These are phyloP conservation scores for Vidua macroura DNA, from an alignment of 2,113 vertebrate genomes.

Conservation along the genomic window DNA sequence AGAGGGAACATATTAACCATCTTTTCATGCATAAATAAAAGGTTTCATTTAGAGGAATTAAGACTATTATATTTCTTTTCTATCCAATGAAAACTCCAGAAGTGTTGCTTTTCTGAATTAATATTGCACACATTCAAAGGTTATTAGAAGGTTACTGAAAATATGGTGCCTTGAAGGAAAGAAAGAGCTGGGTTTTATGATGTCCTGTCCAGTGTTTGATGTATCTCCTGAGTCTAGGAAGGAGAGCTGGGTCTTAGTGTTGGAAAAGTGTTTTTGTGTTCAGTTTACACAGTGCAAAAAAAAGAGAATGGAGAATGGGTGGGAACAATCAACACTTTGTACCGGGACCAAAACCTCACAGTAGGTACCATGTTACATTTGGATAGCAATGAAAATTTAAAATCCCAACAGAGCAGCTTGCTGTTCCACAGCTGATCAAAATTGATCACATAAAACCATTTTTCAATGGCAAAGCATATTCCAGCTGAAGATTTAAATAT, in stretches of 20 bases:
- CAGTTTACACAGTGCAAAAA: neutral
- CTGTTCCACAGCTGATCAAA: neutral
- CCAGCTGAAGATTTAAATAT: neutral
- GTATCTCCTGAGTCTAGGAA: neutral
- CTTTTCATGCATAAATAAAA: constrained; percentile 20
- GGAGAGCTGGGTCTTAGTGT: neutral
- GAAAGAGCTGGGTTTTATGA: neutral
- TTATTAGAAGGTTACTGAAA: neutral
- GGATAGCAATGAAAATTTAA: neutral
- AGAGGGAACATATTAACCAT: neutral
- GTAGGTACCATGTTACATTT: neutral
- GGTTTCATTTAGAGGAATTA: neutral
- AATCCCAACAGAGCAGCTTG: neutral
- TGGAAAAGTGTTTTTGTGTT: neutral
- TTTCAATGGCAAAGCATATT: neutral
- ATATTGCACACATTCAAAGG: accelerated
- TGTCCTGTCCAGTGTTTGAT: neutral
- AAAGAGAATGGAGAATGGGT: neutral
- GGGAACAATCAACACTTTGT: neutral
- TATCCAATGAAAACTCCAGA: neutral
- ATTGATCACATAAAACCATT: neutral
- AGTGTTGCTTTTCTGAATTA: neutral
- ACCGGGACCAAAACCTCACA: neutral
- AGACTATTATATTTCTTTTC: neutral
- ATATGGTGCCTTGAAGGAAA: neutral